Percentiles rank a stretch among this genome's conserved stretches.
These are phyloP conservation scores for Sebastolobus altivelis DNA, from an alignment of 2,797 vertebrate species.

Conservation along the genomic window DNA sequence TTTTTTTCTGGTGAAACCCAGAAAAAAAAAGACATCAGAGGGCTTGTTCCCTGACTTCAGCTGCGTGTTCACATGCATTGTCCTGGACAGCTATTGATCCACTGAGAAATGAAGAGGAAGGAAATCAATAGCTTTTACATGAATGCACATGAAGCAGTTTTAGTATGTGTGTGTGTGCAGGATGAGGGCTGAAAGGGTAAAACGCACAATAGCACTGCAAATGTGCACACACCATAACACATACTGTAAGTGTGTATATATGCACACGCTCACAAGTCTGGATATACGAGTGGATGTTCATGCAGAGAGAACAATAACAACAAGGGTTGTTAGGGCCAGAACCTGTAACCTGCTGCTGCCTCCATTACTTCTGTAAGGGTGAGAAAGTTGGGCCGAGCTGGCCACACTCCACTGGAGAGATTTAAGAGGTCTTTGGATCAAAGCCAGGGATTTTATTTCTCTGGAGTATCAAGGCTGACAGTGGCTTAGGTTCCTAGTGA, in stretches of 20 bases:
- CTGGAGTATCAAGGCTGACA: constrained; percentile 57
- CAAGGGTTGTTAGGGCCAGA: constrained; percentile 3
- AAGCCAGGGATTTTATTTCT: constrained; percentile 59
- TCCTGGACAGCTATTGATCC: constrained; percentile 79
- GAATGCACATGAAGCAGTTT: constrained; percentile 84
- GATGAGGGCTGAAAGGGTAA: constrained; percentile 50
- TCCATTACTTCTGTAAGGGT: constrained; percentile 24
- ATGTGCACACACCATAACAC: constrained; percentile 9
- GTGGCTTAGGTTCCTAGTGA: constrained; percentile 46
- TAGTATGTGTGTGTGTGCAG: constrained; percentile 35
- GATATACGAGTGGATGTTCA: background rate
- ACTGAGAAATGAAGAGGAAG: constrained; percentile 66
- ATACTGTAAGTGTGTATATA: background rate
- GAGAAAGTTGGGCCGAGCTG: constrained; percentile 32
- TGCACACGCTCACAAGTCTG: background rate
- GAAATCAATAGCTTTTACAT: constrained; percentile 86
- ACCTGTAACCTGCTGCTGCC: constrained; percentile 27
- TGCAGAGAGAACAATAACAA: background rate
- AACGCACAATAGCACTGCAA: constrained; percentile 16
- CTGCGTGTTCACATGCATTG: constrained; percentile 74
- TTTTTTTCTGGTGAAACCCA: constrained; percentile 44
- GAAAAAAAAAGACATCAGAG: constrained; percentile 63
- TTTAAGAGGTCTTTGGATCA: constrained; percentile 61
- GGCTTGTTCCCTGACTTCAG: constrained; percentile 67
- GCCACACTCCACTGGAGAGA: constrained; percentile 40